Conservation (phyloP, 2,113 vertebrate species). For the Anolis sagrei region DNA sequence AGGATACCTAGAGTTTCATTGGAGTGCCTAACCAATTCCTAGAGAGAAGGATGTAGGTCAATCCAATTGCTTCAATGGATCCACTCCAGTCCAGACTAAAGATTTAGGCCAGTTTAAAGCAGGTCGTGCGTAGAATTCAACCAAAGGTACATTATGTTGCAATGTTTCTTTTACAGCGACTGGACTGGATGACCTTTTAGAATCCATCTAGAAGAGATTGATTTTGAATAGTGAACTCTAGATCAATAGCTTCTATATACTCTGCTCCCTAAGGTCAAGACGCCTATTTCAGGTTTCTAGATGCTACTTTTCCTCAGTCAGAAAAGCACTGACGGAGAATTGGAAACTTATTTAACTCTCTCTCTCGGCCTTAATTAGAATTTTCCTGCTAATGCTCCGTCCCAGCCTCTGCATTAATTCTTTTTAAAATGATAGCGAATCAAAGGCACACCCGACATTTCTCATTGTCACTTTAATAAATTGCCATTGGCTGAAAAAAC, state of each 20-base stretch:
- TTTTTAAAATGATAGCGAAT: not conserved
- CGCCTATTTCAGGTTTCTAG: too few species aligned
- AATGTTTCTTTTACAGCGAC: not conserved
- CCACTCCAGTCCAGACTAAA: too few species aligned
- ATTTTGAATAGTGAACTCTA: too few species aligned
- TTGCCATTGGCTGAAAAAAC: slow-evolving; percentile 9
- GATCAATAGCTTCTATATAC: not conserved
- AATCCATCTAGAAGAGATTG: not conserved
- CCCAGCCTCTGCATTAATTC: not conserved
- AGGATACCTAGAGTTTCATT: too few species aligned
- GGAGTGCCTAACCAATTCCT: too few species aligned
- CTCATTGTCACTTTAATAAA: slow-evolving; percentile 2
- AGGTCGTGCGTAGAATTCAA: too few species aligned
- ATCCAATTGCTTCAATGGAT: too few species aligned
- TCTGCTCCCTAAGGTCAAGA: not conserved
- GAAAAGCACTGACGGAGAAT: not conserved
- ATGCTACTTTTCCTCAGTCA: not conserved
- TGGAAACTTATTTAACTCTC: not conserved
- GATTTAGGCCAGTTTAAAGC: too few species aligned
- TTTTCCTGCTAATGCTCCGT: not conserved
- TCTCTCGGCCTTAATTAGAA: not conserved
- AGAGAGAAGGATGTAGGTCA: too few species aligned
- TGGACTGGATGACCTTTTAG: not conserved
- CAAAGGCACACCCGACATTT: not conserved
- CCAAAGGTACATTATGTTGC: not conserved